Conservation (phyloP, 2,797 vertebrate species). For the Pseudochirops cupreus region DNA sequence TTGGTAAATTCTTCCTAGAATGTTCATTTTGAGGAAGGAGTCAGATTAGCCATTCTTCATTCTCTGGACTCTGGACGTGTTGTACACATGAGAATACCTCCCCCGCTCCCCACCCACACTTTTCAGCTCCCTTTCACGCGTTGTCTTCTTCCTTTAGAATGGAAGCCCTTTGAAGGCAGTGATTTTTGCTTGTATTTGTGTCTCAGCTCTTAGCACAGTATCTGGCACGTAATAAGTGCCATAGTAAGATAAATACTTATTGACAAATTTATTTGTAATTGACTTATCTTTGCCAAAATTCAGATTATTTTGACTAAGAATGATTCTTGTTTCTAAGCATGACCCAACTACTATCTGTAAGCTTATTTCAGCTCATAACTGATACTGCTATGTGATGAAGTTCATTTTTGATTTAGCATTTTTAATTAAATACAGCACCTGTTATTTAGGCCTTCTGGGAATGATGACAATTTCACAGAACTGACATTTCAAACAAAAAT, state of each 20-base stretch:
- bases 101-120: background rate
- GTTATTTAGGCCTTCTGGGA: slow-evolving; percentile 62
- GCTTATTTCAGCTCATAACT: slow-evolving; percentile 44
- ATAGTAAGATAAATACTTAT: background rate
- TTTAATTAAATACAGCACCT: slow-evolving; percentile 60
- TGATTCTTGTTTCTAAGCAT: slow-evolving; percentile 52
- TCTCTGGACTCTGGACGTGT: background rate
- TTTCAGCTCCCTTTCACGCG: background rate
- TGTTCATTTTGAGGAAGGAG: background rate
- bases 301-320: background rate
- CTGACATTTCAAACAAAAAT: slow-evolving; percentile 74
- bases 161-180: background rate
- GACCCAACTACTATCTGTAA: slow-evolving; percentile 43
- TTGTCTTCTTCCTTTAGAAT: background rate
- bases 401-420: slow-evolving; percentile 58
- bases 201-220: background rate
- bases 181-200: background rate
- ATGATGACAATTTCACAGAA: slow-evolving; percentile 64
- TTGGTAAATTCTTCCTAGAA: background rate
- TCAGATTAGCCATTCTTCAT: background rate
- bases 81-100: background rate
- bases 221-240: background rate
- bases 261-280: slow-evolving; percentile 38
- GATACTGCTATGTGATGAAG: slow-evolving; percentile 20
- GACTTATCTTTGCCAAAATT: slow-evolving; percentile 21